Conservation (phyloP, 2,113 vertebrate species). For the Calyptomena viridis region DNA sequence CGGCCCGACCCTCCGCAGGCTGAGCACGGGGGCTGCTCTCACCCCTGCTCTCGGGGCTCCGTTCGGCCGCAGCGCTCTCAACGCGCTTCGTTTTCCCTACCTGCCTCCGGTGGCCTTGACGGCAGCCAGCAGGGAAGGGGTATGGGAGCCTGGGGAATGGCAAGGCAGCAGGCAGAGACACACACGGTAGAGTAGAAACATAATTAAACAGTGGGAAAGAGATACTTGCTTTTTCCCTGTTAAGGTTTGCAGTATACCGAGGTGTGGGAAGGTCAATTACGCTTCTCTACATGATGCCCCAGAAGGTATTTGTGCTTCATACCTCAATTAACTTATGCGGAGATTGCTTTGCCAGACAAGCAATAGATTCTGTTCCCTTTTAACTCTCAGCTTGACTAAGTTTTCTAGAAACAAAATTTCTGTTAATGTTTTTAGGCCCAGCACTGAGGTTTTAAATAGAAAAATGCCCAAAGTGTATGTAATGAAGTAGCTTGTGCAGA, state of each 20-base stretch:
- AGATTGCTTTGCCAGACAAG: neutral
- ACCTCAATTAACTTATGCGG: slow-evolving; percentile 35
- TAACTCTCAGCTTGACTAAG: neutral
- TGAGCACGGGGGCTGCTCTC: neutral
- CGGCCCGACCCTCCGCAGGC: neutral
- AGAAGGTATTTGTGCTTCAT: neutral
- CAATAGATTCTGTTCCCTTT: neutral
- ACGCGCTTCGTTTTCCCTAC: neutral
- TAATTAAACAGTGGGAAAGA: slow-evolving; percentile 36
- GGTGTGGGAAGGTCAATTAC: slow-evolving; percentile 43
- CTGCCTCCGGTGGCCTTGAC: neutral
- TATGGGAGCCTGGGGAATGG: neutral
- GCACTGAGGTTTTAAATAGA: neutral
- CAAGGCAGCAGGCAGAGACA: neutral
- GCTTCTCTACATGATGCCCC: neutral
- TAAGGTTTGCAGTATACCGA: neutral
- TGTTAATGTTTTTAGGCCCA: neutral
- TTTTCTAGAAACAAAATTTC: slow-evolving; percentile 16
- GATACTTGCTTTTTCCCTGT: neutral
- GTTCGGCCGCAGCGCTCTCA: fast-evolving
- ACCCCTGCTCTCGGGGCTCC: neutral
- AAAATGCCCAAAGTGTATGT: neutral
- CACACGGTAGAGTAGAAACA: neutral
- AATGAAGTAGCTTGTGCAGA: neutral
- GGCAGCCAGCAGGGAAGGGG: neutral